Conservation (phyloP, 2,888 invertebrate species). For the Cheilosia impressa region DNA sequence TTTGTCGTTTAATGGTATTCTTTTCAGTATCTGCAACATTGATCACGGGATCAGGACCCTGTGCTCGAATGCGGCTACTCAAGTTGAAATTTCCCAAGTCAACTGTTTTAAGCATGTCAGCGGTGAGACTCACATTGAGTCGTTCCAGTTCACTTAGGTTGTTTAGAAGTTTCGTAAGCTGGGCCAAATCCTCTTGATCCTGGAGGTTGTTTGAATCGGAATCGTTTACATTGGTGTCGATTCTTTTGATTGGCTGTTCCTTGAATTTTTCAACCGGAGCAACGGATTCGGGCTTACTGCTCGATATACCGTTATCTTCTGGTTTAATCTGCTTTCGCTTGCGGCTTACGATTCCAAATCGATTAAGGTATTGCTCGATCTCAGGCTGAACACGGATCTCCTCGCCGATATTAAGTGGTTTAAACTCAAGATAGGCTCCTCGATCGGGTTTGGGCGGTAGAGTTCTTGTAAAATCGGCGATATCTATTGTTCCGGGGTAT, state of each 20-base stretch:
- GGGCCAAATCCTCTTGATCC: conserved; percentile 84
- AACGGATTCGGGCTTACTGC: conserved; percentile 29
- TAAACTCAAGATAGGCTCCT: conserved; percentile 82
- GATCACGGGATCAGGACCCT: conserved; percentile 83
- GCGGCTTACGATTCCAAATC: conserved; percentile 83
- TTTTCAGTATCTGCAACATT: conserved; percentile 81
- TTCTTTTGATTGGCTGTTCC: conserved; percentile 66
- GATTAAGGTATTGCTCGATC: conserved; percentile 82
- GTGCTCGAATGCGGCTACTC: conserved; percentile 80
- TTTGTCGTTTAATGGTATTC: conserved; percentile 85
- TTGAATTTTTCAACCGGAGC: neutral
- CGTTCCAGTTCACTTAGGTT: conserved; percentile 83
- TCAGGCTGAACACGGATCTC: conserved; percentile 81
- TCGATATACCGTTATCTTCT: conserved; percentile 51
- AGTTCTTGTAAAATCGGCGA: conserved; percentile 79
- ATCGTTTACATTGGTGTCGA: conserved; percentile 54
- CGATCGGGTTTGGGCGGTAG: conserved; percentile 79
- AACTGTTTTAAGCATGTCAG: conserved; percentile 83
- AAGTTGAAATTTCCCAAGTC: conserved; percentile 81
- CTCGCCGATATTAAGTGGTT: conserved; percentile 82
- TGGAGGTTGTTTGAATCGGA: conserved; percentile 21
- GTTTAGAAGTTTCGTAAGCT: conserved; percentile 84
- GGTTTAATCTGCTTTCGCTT: conserved; percentile 80
- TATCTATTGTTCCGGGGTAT: conserved; percentile 76
- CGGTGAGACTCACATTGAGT: conserved; percentile 80